A percentile compares a stretch with the other conserved stretches of the same genome.
Evolutionary conservation across 2,113 vertebrate species (phyloP).

Genomic region (Oncorhynchus mykiss): DNA sequence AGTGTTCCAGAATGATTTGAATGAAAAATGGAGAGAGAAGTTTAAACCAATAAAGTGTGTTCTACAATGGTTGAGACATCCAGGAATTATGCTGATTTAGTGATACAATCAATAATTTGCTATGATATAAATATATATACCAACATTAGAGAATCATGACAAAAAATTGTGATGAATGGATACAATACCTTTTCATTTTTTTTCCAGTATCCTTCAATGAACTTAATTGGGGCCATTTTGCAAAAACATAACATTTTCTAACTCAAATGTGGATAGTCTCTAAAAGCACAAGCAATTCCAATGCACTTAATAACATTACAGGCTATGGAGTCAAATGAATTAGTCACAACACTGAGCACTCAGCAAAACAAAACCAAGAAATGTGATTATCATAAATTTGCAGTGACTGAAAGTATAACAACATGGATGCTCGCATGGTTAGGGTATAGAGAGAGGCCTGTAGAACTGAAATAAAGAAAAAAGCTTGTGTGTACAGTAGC

Average conservation of each 20-base stretch:
- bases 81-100: too few relatives aligned
- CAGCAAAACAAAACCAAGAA: conserved; percentile 25
- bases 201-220: conserved; percentile 12
- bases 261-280: conserved; percentile 6
- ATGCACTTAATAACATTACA: conserved; percentile 15
- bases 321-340: conserved; percentile 31
- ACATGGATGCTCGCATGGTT: conserved; percentile 12
- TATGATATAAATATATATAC: too few relatives aligned
- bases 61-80: too few relatives aligned
- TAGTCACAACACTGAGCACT: conserved; percentile 24
- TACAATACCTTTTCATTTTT: conserved; percentile 11
- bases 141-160: too few relatives aligned
- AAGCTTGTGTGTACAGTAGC: too few relatives aligned
- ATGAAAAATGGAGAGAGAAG: too few relatives aligned
- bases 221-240: conserved; percentile 32
- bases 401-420: conserved; percentile 15
- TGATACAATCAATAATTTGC: too few relatives aligned
- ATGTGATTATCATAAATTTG: conserved; percentile 22
- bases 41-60: too few relatives aligned
- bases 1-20: too few relatives aligned
- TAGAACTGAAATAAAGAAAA: background rate
- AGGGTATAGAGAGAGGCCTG: background rate
- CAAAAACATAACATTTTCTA: conserved; percentile 14
- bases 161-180: background rate
- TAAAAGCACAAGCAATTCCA: conserved; percentile 1